A percentile compares a stretch with the other conserved stretches of the same genome.
phyloP scores from a whole-genome alignment of 2,888 invertebrate genomes.

The Platycheirus rosarum region DNA sequence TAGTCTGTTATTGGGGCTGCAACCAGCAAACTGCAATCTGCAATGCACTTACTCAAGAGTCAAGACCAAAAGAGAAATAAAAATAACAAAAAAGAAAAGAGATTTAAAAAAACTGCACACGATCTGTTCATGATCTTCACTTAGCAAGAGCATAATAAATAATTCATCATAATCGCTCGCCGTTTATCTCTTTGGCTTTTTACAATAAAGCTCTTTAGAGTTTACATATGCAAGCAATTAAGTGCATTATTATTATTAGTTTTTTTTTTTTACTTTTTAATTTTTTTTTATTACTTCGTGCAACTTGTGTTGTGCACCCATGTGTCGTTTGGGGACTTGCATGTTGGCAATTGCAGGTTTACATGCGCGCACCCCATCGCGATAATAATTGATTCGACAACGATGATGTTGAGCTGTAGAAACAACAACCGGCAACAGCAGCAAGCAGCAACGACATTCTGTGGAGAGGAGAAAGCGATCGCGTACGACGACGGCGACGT shows the following conservation, averaged over 20 bases:
- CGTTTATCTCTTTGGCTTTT: slow-evolving; percentile 15
- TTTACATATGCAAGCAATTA: slow-evolving; percentile 32
- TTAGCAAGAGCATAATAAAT: slow-evolving; percentile 62
- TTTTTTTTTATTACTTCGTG: slow-evolving; percentile 11
- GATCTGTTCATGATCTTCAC: slow-evolving; percentile 72
- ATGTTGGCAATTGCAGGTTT: slow-evolving; percentile 43
- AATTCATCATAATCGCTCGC: slow-evolving; percentile 30
- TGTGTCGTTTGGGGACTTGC: slow-evolving; percentile 27
- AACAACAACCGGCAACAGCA: slow-evolving; percentile 9
- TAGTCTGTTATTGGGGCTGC: too few relatives aligned
- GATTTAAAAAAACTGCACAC: slow-evolving; percentile 35
- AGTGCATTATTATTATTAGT: slow-evolving; percentile 35
- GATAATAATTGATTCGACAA: slow-evolving; percentile 62
- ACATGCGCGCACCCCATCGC: slow-evolving; percentile 64
- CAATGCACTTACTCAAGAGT: too few relatives aligned
- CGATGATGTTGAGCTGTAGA: slow-evolving; percentile 16
- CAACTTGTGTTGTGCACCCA: slow-evolving; percentile 13
- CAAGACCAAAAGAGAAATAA: slow-evolving; percentile 14
- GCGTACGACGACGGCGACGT: slow-evolving; percentile 22
- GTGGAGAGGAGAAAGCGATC: slow-evolving; percentile 43
- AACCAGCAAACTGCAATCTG: too few relatives aligned
- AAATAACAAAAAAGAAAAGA: neutral
- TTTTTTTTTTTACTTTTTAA: too few relatives aligned
- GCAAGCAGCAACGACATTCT: neutral
- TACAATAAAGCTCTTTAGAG: slow-evolving; percentile 15